phyloP scores from a whole-genome alignment of 1,140 invertebrate species.

The Danaus plexippus region DNA sequence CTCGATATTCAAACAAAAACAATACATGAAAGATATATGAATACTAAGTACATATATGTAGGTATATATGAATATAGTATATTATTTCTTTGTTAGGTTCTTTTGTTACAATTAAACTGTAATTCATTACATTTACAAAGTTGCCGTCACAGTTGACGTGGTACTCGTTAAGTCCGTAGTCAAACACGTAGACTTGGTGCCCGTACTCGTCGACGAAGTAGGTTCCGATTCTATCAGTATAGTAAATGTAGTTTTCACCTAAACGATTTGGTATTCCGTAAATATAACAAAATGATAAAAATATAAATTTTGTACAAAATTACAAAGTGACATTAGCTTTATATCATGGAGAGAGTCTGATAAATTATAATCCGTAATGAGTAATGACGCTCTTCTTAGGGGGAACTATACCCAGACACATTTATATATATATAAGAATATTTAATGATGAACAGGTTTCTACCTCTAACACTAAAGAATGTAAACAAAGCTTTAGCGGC shows the following conservation, averaged over 20 bases:
- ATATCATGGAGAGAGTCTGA: too few species aligned
- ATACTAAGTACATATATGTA: too few species aligned
- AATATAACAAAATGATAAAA: too few species aligned
- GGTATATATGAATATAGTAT: too few species aligned
- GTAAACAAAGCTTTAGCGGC: conserved; percentile 38
- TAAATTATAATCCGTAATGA: too few species aligned
- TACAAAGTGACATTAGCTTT: not conserved
- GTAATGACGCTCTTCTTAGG: too few species aligned
- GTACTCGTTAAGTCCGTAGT: conserved; percentile 30
- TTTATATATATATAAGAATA: not conserved
- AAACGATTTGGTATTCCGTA: too few species aligned
- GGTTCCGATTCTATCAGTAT: conserved; percentile 32
- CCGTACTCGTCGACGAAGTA: conserved; percentile 44
- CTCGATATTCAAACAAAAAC: too few species aligned
- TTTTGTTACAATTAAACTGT: not conserved
- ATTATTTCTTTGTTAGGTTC: too few species aligned
- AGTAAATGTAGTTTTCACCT: conserved; percentile 36
- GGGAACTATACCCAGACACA: too few species aligned
- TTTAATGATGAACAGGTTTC: not conserved
- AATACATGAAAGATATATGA: too few species aligned
- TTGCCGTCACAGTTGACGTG: conserved; percentile 44
- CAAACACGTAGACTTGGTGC: conserved; percentile 40
- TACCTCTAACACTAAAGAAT: conserved; percentile 40
- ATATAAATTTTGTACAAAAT: not conserved
- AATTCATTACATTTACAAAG: conserved; percentile 29